Conservation (phyloP, 2,888 invertebrate genomes). For the Agrochola macilenta region DNA sequence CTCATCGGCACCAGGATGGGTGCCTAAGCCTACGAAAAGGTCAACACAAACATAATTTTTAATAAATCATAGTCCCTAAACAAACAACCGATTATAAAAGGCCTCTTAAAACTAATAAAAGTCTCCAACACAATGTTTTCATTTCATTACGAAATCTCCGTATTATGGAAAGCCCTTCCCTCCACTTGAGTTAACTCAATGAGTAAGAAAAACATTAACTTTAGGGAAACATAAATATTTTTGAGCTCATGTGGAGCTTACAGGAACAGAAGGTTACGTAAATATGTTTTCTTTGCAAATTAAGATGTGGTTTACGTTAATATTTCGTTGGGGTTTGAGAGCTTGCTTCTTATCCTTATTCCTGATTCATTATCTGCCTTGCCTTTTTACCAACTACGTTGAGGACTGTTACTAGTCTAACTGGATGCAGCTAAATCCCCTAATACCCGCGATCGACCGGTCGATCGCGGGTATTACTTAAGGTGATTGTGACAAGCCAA, state of each 20-base stretch:
- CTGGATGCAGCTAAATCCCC: neutral
- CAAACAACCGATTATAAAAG: slow-evolving; percentile 22
- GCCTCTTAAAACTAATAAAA: slow-evolving; percentile 1
- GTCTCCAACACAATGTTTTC: slow-evolving; percentile 31
- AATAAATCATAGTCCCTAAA: neutral
- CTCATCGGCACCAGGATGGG: neutral
- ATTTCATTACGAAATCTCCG: slow-evolving; percentile 48
- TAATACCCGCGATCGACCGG: too few relatives aligned
- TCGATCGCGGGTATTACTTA: too few relatives aligned
- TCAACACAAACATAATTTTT: slow-evolving; percentile 1
- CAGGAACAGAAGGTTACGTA: slow-evolving; percentile 1
- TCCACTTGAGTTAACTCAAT: neutral
- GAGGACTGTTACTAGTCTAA: neutral
- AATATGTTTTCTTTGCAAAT: slow-evolving; percentile 44
- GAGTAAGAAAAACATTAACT: slow-evolving; percentile 36
- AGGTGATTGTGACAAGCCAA: too few relatives aligned
- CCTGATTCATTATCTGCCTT: neutral
- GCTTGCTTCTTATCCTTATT: neutral
- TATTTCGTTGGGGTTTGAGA: neutral
- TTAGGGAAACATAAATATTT: slow-evolving; percentile 29
- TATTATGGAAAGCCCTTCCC: neutral
- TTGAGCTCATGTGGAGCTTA: slow-evolving; percentile 1
- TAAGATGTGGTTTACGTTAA: slow-evolving; percentile 14
- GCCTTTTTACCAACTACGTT: neutral
- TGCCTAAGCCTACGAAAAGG: neutral